Evolutionary conservation across 2,888 invertebrate genomes (phyloP).

Genomic region (Leptinotarsa rubiginosa): DNA sequence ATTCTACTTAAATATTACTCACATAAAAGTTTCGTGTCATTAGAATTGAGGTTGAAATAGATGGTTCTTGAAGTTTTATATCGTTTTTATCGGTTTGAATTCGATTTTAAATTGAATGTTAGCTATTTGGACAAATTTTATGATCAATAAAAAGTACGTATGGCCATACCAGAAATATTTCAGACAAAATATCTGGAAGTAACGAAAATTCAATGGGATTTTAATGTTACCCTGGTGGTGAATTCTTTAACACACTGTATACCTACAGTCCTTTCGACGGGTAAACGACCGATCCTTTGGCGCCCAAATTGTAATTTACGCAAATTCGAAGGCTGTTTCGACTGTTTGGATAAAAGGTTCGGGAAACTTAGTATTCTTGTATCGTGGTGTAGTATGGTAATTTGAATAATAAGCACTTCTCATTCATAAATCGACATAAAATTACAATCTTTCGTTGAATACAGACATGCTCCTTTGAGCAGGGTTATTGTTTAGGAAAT

Average conservation of each 20-base stretch:
- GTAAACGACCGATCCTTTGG: slow-evolving; percentile 22
- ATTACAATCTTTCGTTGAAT: slow-evolving; percentile 31
- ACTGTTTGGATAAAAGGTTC: slow-evolving; percentile 26
- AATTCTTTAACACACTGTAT: background rate
- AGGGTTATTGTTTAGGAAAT: background rate
- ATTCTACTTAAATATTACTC: background rate
- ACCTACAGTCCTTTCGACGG: background rate
- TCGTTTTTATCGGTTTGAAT: slow-evolving; percentile 5
- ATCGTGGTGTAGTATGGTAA: slow-evolving; percentile 48
- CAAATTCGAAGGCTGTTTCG: slow-evolving; percentile 21
- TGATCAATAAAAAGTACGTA: background rate
- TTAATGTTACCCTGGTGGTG: too few species aligned
- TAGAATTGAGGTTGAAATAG: background rate
- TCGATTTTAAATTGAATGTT: background rate
- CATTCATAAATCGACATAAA: slow-evolving; percentile 50
- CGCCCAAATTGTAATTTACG: slow-evolving; percentile 22
- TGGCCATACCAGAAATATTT: background rate
- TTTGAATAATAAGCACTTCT: slow-evolving; percentile 51
- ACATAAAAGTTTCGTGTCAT: slow-evolving; percentile 3
- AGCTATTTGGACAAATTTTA: background rate
- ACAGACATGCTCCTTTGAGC: slow-evolving; percentile 24
- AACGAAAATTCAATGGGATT: background rate
- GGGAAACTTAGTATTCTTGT: slow-evolving; percentile 22
- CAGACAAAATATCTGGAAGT: background rate
- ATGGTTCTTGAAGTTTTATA: background rate